phyloP scores from a whole-genome alignment of 2,113 vertebrate species.

The Chinchilla lanigera region DNA sequence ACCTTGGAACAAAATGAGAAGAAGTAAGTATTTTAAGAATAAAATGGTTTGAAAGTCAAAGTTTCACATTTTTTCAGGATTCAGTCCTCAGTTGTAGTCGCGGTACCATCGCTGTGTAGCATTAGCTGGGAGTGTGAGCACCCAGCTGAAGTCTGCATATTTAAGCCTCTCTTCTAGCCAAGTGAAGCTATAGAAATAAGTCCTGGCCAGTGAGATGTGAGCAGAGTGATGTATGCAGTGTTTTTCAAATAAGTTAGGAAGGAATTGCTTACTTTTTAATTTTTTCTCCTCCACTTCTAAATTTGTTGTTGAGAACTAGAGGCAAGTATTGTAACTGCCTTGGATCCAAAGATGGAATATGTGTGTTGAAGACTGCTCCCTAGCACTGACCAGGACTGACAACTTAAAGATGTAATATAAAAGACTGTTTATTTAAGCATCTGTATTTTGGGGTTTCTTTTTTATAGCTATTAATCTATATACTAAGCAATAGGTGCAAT shows the following conservation, averaged over 20 bases:
- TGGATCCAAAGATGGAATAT: neutral
- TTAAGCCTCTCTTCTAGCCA: neutral
- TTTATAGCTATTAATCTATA: neutral
- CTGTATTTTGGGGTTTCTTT: neutral
- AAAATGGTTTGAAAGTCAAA: slow-evolving; percentile 21
- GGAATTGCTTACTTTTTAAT: neutral
- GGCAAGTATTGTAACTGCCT: too few relatives aligned
- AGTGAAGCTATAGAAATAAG: neutral
- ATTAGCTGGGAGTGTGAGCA: neutral
- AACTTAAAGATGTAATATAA: neutral
- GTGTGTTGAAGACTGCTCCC: neutral
- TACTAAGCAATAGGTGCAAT: neutral
- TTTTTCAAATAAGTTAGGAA: too few relatives aligned
- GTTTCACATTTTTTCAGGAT: neutral
- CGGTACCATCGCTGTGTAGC: neutral
- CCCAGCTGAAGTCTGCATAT: neutral
- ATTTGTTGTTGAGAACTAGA: neutral
- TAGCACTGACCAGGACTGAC: neutral
- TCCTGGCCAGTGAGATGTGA: neutral
- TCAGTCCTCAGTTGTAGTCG: neutral
- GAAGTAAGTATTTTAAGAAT: neutral
- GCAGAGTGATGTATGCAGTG: too few relatives aligned
- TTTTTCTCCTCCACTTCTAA: neutral
- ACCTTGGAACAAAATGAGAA: neutral
- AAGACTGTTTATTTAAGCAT: neutral